Percentiles rank a stretch among this genome's conserved stretches.
These are phyloP conservation scores for Hippocampus mohnikei DNA, from an alignment of 2,113 vertebrate species.

Conservation along the genomic window DNA sequence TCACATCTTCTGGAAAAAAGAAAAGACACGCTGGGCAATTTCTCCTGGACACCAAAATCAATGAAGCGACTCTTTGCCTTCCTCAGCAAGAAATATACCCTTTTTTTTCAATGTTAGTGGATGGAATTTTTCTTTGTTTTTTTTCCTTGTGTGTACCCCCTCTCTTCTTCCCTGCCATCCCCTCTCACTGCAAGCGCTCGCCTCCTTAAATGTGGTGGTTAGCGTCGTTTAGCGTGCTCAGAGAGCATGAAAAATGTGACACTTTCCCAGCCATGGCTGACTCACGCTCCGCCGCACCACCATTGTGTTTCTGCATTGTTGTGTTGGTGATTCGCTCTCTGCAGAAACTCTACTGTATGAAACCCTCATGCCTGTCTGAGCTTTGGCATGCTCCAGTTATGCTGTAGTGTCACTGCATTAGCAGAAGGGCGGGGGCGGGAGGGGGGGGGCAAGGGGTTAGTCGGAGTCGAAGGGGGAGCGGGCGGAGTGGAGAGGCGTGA, in stretches of 20 bases:
- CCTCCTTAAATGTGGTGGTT: slow-evolving; percentile 73
- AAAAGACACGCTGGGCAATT: slow-evolving; percentile 45
- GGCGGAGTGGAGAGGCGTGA: slow-evolving; percentile 25
- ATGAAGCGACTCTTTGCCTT: slow-evolving; percentile 58
- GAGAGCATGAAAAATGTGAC: slow-evolving; percentile 77
- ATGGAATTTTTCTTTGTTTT: slow-evolving; percentile 21
- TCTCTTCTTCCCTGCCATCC: slow-evolving; percentile 9
- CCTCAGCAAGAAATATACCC: slow-evolving; percentile 60
- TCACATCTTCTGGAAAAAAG: slow-evolving; percentile 48
- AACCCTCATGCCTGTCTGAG: slow-evolving; percentile 78
- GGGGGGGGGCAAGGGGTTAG: slow-evolving; percentile 4
- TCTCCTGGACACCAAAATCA: slow-evolving; percentile 57
- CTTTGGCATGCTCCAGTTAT: slow-evolving; percentile 81
- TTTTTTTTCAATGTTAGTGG: slow-evolving; percentile 64
- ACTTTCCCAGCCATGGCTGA: slow-evolving; percentile 70
- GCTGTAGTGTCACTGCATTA: slow-evolving; percentile 72
- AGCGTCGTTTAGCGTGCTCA: slow-evolving; percentile 76
- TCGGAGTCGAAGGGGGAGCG: not conserved
- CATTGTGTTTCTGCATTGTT: slow-evolving; percentile 76
- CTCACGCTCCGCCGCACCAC: slow-evolving; percentile 69
- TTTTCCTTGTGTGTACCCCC: not conserved
- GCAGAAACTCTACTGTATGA: slow-evolving; percentile 73
- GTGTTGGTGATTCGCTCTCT: slow-evolving; percentile 67
- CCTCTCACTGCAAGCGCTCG: slow-evolving; percentile 46
- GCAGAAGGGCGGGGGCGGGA: slow-evolving; percentile 29